Evolutionary conservation across 2,113 vertebrate genomes (phyloP).

Genomic region (Sciurus niger): DNA sequence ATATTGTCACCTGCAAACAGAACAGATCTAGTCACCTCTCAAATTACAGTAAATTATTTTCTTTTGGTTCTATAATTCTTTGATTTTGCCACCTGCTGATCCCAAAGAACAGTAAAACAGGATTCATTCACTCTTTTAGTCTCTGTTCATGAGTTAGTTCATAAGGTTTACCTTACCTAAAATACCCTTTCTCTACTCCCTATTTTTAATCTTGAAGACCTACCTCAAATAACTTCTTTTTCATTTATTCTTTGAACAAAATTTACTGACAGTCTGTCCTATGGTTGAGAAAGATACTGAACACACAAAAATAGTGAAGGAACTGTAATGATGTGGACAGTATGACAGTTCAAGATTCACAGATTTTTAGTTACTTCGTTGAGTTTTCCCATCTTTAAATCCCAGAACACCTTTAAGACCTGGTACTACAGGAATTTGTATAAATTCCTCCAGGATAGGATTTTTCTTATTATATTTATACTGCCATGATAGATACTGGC

Average conservation of each 20-base stretch:
- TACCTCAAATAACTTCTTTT: neutral
- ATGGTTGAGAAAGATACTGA: neutral
- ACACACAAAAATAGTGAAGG: neutral
- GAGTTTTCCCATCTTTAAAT: conserved; percentile 31
- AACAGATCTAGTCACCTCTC: conserved; percentile 64
- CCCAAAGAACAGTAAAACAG: neutral
- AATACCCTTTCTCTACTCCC: neutral
- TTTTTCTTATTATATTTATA: neutral
- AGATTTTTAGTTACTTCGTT: neutral
- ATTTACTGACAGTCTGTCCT: neutral
- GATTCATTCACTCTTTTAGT: neutral
- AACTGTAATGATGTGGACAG: neutral
- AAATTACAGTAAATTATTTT: conserved; percentile 26
- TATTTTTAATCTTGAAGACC: neutral
- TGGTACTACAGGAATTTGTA: neutral
- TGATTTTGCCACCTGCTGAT: neutral
- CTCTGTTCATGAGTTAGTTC: neutral
- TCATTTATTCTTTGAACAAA: conserved; percentile 5
- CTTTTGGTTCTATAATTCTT: conserved; percentile 3
- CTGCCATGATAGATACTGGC: neutral
- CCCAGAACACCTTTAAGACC: neutral
- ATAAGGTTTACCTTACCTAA: neutral
- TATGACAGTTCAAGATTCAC: neutral
- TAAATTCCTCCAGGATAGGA: conserved; percentile 20
- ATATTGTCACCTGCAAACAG: conserved; percentile 96